Evolutionary conservation across 2,888 invertebrate species (phyloP).

Genomic region (Clistopyga incitator): DNA sequence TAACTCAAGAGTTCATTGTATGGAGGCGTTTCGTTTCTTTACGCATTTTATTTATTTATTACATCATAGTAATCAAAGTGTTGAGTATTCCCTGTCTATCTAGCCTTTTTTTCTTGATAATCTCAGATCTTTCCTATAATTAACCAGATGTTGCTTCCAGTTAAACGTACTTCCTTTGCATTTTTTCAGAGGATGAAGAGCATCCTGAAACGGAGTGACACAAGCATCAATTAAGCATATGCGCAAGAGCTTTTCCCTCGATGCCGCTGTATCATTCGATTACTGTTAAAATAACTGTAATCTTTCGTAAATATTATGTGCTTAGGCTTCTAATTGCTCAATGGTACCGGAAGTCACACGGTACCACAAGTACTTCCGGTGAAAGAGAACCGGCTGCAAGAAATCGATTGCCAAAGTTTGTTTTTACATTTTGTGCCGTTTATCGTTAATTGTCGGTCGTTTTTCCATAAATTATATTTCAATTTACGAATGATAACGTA

Average conservation of each 20-base stretch:
- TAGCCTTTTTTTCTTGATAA: too few species aligned
- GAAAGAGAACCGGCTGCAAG: neutral
- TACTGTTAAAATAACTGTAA: slow-evolving; percentile 13
- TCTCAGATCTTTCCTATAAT: too few species aligned
- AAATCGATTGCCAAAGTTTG: neutral
- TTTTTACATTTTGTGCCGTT: neutral
- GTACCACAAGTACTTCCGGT: neutral
- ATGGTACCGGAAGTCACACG: slow-evolving; percentile 13
- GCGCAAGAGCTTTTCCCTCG: neutral
- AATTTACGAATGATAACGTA: neutral
- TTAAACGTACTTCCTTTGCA: too few species aligned
- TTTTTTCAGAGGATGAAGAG: too few species aligned
- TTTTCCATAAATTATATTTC: slow-evolving; percentile 6
- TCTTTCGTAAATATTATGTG: slow-evolving; percentile 7
- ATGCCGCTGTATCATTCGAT: neutral
- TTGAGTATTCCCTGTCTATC: too few species aligned
- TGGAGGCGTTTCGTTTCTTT: too few species aligned
- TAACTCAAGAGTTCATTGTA: too few species aligned
- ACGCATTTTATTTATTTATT: too few species aligned
- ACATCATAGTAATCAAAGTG: too few species aligned
- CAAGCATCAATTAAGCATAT: neutral
- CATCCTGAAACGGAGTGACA: too few species aligned
- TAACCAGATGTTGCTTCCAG: too few species aligned
- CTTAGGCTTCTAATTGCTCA: neutral
- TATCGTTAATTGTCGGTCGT: neutral